Percentiles rank a stretch among this genome's conserved stretches.
Conservation (phyloP, 2,888 invertebrate species). For the Caenorhabditis sinica region DNA sequence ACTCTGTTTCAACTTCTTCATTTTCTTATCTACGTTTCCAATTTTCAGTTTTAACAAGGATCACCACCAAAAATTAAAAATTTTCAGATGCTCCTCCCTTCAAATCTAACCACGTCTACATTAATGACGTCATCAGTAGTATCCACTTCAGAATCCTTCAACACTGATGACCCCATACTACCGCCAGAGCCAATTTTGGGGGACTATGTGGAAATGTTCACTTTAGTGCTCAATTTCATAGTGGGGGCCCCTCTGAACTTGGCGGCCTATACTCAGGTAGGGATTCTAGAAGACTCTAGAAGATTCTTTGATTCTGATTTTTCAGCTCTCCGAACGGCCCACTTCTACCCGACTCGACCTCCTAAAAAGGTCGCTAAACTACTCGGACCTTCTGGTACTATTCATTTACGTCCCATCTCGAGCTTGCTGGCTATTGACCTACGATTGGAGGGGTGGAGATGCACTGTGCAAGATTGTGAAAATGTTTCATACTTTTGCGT, state of each 20-base stretch:
- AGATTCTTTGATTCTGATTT: slow-evolving; percentile 19
- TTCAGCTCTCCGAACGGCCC: slow-evolving; percentile 80
- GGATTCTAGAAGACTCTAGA: too few relatives aligned
- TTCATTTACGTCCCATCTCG: slow-evolving; percentile 82
- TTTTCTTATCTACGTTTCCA: too few relatives aligned
- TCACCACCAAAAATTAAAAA: background rate
- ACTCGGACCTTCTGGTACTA: slow-evolving; percentile 83
- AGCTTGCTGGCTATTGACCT: slow-evolving; percentile 82
- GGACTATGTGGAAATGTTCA: slow-evolving; percentile 82
- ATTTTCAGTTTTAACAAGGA: background rate
- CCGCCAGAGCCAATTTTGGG: slow-evolving; percentile 81
- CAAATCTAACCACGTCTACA: slow-evolving; percentile 6
- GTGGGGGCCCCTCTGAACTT: slow-evolving; percentile 83
- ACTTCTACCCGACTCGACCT: slow-evolving; percentile 80
- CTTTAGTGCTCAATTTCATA: slow-evolving; percentile 78
- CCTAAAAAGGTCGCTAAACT: slow-evolving; percentile 82
- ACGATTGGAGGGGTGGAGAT: slow-evolving; percentile 83
- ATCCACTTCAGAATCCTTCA: slow-evolving; percentile 20
- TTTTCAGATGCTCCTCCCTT: slow-evolving; percentile 11
- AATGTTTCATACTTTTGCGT: slow-evolving; percentile 81
- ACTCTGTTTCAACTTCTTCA: too few relatives aligned
- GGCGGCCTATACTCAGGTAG: slow-evolving; percentile 82
- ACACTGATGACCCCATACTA: slow-evolving; percentile 26
- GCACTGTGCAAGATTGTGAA: slow-evolving; percentile 82
- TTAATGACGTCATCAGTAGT: slow-evolving; percentile 18